Conservation (phyloP, 2,888 invertebrate species). For the Falcaria lacertinaria region DNA sequence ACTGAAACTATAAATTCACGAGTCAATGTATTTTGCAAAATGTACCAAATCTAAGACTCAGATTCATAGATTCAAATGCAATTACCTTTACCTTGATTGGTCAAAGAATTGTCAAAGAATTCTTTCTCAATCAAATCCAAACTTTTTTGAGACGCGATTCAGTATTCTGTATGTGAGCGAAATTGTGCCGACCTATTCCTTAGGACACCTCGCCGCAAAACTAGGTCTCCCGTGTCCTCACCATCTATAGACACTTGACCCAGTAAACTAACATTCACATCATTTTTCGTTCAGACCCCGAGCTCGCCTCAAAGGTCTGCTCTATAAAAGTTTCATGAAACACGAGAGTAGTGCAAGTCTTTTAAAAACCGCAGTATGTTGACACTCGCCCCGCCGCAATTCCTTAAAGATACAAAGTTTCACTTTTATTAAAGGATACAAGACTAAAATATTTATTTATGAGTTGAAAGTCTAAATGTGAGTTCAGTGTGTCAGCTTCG, state of each 20-base stretch:
- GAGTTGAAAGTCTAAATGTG: constrained; percentile 22
- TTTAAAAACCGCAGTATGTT: constrained; percentile 44
- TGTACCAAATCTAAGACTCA: neutral
- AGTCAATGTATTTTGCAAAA: too few species aligned
- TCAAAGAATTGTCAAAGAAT: constrained; percentile 5
- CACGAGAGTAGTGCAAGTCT: constrained; percentile 35
- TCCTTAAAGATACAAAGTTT: constrained; percentile 27
- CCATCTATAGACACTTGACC: constrained; percentile 65
- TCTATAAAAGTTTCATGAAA: constrained; percentile 60
- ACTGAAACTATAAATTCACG: too few species aligned
- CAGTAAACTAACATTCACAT: constrained; percentile 58
- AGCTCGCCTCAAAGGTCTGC: constrained; percentile 50
- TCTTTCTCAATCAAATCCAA: constrained; percentile 7
- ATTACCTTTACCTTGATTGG: neutral
- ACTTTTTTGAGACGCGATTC: constrained; percentile 11
- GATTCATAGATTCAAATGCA: neutral
- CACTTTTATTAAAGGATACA: constrained; percentile 17
- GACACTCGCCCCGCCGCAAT: constrained; percentile 26
- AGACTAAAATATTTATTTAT: constrained; percentile 20
- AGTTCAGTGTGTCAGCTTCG: constrained; percentile 9
- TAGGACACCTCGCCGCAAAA: constrained; percentile 36
- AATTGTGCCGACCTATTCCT: constrained; percentile 17
- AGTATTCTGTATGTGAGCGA: constrained; percentile 20
- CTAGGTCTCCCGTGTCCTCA: constrained; percentile 36
- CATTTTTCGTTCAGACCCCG: constrained; percentile 50